Conservation (phyloP, 2,113 vertebrate species). For the Prunella himalayana region DNA sequence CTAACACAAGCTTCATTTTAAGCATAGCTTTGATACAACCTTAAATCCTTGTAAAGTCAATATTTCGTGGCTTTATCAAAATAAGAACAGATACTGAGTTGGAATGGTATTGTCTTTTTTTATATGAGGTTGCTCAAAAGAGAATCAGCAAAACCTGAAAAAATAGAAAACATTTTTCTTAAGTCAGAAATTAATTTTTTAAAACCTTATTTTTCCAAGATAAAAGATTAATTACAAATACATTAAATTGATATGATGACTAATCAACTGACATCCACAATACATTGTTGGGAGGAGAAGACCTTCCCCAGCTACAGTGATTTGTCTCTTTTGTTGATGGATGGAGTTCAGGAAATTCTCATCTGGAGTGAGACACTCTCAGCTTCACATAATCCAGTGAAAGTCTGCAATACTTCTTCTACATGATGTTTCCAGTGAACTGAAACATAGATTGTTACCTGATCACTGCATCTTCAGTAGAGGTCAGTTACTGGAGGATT, state of each 20-base stretch:
- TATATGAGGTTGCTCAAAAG: not conserved
- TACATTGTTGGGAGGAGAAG: conserved; percentile 9
- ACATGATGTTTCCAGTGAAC: not conserved
- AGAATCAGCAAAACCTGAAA: not conserved
- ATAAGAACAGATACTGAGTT: not conserved
- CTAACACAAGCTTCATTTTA: not conserved
- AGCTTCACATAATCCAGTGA: conserved; percentile 27
- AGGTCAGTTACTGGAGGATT: not conserved
- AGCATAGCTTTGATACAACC: not conserved
- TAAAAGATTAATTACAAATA: conserved; percentile 57
- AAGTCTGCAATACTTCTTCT: not conserved
- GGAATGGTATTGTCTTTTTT: not conserved
- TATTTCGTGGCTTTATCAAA: not conserved
- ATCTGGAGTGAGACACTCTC: not conserved
- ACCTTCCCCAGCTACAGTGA: conserved; percentile 36
- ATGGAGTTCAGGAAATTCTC: conserved; percentile 59
- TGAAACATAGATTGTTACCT: not conserved
- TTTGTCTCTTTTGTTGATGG: conserved; percentile 58
- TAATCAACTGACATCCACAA: not conserved
- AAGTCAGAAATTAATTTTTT: not conserved
- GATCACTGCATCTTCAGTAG: not conserved
- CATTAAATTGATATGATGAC: conserved; percentile 30
- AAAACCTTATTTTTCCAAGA: conserved; percentile 10
- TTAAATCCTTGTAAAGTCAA: not conserved
- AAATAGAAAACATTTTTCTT: conserved; percentile 2